Percentiles rank a stretch among this genome's conserved stretches.
phyloP scores from a whole-genome alignment of 2,797 vertebrate genomes.

The Paramormyrops hopkinsi region DNA sequence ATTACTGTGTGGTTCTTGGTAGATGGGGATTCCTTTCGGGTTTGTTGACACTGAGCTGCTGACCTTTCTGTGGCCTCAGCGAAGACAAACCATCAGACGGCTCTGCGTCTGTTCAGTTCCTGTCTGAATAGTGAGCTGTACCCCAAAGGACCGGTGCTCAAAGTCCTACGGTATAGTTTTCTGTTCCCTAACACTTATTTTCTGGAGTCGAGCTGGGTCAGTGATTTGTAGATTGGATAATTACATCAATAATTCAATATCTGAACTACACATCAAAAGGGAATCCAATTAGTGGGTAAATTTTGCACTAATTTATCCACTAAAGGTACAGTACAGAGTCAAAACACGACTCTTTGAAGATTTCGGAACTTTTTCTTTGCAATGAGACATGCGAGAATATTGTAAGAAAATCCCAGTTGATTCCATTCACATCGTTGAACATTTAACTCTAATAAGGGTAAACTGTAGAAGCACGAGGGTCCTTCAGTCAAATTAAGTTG shows the following conservation, averaged over 20 bases:
- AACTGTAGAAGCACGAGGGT: neutral
- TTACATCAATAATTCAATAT: neutral
- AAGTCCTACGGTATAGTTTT: neutral
- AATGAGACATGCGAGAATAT: neutral
- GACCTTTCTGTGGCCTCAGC: neutral
- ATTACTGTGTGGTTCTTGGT: neutral
- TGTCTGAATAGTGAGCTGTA: neutral
- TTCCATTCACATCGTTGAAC: neutral
- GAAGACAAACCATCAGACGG: neutral
- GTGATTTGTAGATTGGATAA: neutral
- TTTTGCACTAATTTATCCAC: neutral
- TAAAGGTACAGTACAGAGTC: neutral
- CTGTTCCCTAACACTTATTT: neutral
- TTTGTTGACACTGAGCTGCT: neutral
- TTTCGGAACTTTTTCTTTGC: neutral
- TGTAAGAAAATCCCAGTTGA: neutral
- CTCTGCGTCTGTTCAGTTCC: neutral
- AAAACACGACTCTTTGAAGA: neutral
- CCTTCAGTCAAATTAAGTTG: neutral
- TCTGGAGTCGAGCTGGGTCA: neutral
- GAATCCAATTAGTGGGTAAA: neutral
- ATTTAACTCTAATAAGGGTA: constrained; percentile 1
- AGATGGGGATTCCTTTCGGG: neutral
- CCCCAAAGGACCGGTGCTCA: neutral
- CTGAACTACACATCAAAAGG: neutral